Evolutionary conservation across 2,888 invertebrate genomes (phyloP), one percentile per base, ranked within the genome.

Genomic region (Parnassius orleans): DNA sequence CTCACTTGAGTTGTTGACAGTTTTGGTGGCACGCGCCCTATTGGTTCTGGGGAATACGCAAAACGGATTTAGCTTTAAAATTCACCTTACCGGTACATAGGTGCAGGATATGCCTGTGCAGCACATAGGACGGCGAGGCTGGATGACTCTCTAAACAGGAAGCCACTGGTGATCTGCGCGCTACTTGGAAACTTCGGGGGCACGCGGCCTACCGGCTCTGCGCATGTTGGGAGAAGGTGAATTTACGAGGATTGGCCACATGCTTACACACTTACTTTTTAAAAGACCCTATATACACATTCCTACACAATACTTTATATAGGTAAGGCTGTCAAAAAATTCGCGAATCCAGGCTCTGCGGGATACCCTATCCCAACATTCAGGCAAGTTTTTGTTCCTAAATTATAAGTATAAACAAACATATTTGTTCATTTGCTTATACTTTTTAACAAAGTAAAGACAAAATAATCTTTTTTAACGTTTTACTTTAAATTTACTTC

Each of bases 341-440:
- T 72, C 82, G 86, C 86, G 86, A 79, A 90, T 88, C 79, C 85
- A 86, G 90, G 88, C 90, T 90, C 87, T 86, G 86, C 96, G 96
- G 96, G 96, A 96, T 96, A 97, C 97, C 97, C 97, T 97, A 97
- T 97, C 97, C 97, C 97, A 97, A 97, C 97, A 97, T 97, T 97
- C 97, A 97, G 97, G 97, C 96, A 95, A 94, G 88, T 86, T 81
- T 71, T 65, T 57, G 67, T 66, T 68, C 66, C 64, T 69, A 64
- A 53, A 59, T 68, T 61, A 63, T 59, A 65, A 61, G 76, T 78
- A 74, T 69, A 79, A 83, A 75, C 69, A 81, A 81, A 85, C 80
- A 81, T n/a, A 84, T 43, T 43, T 85, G 74, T 71, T 72, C 73
- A 77, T 78, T 85, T 83, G 83, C 76, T 57, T 77, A 79, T 79